These are phyloP conservation scores for Harpagoxenus sublaevis DNA, from an alignment of 2,888 invertebrate species.

Conservation along the genomic window DNA sequence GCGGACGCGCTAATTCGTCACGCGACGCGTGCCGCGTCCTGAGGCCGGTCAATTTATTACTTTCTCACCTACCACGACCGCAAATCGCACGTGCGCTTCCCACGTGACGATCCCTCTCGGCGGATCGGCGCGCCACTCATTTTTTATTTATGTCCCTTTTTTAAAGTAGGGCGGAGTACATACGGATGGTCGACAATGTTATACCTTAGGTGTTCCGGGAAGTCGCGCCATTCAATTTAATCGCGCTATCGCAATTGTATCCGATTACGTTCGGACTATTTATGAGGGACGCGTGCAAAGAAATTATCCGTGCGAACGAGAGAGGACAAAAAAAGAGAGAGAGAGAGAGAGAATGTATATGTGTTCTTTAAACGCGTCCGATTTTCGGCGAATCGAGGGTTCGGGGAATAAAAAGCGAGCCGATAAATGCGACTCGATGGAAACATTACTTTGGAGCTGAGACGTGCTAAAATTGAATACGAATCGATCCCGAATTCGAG, in stretches of 20 bases:
- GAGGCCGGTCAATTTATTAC: conserved; percentile 36
- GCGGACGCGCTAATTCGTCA: conserved; percentile 42
- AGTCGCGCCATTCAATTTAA: conserved; percentile 14
- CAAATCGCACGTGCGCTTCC: conserved; percentile 21
- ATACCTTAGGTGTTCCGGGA: not conserved
- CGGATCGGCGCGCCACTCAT: not conserved
- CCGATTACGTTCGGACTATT: not conserved
- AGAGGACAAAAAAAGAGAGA: not conserved
- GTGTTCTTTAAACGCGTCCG: not conserved
- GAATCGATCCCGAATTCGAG: not conserved
- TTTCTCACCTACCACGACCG: conserved; percentile 14
- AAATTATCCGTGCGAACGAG: no score
- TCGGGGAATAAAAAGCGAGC: not conserved
- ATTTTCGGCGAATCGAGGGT: conserved; percentile 16
- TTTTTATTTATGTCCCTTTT: conserved; percentile 4
- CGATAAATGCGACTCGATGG: conserved; percentile 5
- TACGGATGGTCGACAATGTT: not conserved
- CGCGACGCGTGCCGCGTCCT: conserved; percentile 33
- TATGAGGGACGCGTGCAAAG: not conserved
- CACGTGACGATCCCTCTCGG: not conserved
- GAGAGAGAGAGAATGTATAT: not conserved
- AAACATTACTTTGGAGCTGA: conserved; percentile 11
- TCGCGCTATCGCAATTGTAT: not conserved
- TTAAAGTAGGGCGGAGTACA: not conserved
- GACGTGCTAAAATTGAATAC: not conserved